These are phyloP conservation scores for Tineola bisselliella DNA, from an alignment of 2,888 invertebrate species.

Conservation along the genomic window DNA sequence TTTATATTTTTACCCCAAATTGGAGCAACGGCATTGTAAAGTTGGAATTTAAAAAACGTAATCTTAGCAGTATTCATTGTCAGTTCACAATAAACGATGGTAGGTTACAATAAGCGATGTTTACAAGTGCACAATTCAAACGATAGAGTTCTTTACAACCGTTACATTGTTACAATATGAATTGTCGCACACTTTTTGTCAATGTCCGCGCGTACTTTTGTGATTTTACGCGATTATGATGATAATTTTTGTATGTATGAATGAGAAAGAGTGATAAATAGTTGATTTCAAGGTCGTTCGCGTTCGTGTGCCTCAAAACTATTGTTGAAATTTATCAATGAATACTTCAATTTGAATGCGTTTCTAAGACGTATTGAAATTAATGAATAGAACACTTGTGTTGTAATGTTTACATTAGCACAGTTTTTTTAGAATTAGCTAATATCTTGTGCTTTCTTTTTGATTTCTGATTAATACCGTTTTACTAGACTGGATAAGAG, in stretches of 20 bases:
- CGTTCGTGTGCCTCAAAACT: slow-evolving; percentile 2
- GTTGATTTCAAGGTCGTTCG: slow-evolving; percentile 13
- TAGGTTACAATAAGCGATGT: slow-evolving; percentile 53
- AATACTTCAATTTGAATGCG: slow-evolving; percentile 6
- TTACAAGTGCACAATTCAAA: slow-evolving; percentile 65
- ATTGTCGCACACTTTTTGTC: slow-evolving; percentile 61
- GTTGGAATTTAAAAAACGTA: slow-evolving; percentile 49
- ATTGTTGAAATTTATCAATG: slow-evolving; percentile 9
- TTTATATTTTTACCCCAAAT: neutral
- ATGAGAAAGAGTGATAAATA: slow-evolving; percentile 5
- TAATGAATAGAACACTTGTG: slow-evolving; percentile 3
- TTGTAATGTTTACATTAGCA: neutral
- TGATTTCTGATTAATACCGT: too few relatives aligned
- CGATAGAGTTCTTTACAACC: slow-evolving; percentile 60
- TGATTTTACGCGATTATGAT: slow-evolving; percentile 49
- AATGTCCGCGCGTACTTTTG: slow-evolving; percentile 45
- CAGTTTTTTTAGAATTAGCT: neutral
- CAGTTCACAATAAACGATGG: slow-evolving; percentile 60
- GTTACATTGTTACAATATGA: slow-evolving; percentile 63
- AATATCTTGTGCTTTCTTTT: neutral
- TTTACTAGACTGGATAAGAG: too few relatives aligned
- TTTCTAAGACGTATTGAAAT: neutral
- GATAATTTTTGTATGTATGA: slow-evolving; percentile 25
- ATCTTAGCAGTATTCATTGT: slow-evolving; percentile 63
- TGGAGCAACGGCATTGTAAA: neutral